Percentiles rank a stretch among this genome's conserved stretches.
Evolutionary conservation across 2,797 vertebrate genomes (phyloP).

Genomic region (Geotria australis): DNA sequence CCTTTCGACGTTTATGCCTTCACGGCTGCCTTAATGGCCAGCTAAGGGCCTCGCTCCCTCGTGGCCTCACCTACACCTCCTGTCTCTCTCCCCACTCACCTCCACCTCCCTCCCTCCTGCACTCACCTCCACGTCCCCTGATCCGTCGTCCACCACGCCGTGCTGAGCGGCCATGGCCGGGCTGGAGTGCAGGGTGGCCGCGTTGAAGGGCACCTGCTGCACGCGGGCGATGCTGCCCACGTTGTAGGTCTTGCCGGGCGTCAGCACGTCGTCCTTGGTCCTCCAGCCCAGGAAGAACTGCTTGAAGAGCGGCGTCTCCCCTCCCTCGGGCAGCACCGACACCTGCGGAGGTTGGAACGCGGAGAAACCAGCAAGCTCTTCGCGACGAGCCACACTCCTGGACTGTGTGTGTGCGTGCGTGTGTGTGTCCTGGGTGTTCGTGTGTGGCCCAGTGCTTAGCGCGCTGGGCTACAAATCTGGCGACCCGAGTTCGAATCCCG

Average conservation of each 20-base stretch:
- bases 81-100: not conserved
- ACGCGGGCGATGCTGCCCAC: constrained; percentile 11
- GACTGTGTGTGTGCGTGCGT: too few relatives aligned
- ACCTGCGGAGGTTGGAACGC: constrained; percentile 12
- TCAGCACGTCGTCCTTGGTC: constrained; percentile 14
- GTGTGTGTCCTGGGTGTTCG: too few relatives aligned
- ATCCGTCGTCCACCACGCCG: constrained; percentile 23
- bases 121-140: constrained; percentile 7
- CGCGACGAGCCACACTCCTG: too few relatives aligned
- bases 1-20: too few relatives aligned
- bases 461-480: too few relatives aligned
- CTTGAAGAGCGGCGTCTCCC: constrained; percentile 19
- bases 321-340: constrained; percentile 12
- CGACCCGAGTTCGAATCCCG: too few relatives aligned
- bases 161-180: constrained; percentile 21
- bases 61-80: too few relatives aligned
- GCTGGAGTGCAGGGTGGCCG: constrained; percentile 13
- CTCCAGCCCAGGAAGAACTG: constrained; percentile 25
- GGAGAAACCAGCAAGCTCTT: too few relatives aligned
- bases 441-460: too few relatives aligned
- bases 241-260: constrained; percentile 7
- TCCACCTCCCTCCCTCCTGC: not conserved
- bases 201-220: constrained; percentile 17
- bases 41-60: too few relatives aligned
- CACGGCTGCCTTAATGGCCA: too few relatives aligned